Percentiles rank a stretch among this genome's conserved stretches.
These are phyloP conservation scores for Myzus persicae DNA, from an alignment of 1,140 invertebrate genomes.

Conservation along the genomic window DNA sequence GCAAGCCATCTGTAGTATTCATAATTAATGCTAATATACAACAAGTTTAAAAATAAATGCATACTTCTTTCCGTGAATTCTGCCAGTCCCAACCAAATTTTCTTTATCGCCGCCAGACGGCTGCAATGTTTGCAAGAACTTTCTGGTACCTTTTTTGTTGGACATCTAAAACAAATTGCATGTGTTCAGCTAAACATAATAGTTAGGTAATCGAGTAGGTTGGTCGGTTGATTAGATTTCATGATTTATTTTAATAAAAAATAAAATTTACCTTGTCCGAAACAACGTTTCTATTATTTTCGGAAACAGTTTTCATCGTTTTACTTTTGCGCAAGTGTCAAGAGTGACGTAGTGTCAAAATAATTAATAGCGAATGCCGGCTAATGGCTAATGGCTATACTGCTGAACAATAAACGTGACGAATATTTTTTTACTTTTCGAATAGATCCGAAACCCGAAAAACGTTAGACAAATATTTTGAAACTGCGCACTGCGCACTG, in stretches of 20 bases:
- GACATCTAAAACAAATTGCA: background rate
- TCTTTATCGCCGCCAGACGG: constrained; percentile 61
- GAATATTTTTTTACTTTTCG: background rate
- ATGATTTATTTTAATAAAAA: background rate
- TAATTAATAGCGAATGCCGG: background rate
- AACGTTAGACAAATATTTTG: background rate
- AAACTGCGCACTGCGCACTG: too few species aligned
- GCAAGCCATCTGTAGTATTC: too few species aligned
- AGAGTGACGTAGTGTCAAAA: background rate
- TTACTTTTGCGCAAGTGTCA: background rate
- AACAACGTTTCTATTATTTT: constrained; percentile 13
- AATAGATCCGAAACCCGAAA: background rate
- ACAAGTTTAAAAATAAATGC: background rate
- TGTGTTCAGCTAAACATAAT: background rate
- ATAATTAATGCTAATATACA: background rate
- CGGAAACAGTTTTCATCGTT: constrained; percentile 37
- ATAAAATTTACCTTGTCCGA: constrained; percentile 22
- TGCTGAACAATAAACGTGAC: too few species aligned
- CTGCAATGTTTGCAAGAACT: constrained; percentile 61
- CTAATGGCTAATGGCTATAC: too few species aligned
- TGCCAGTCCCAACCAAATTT: constrained; percentile 61
- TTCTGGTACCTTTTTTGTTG: constrained; percentile 57
- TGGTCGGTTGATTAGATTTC: background rate
- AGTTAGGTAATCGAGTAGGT: background rate
- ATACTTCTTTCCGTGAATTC: constrained; percentile 30